Evolutionary conservation across 2,888 invertebrate genomes (phyloP), one percentile per base, ranked within the genome.

Genomic region (Lepidocyrtoides sp.): DNA sequence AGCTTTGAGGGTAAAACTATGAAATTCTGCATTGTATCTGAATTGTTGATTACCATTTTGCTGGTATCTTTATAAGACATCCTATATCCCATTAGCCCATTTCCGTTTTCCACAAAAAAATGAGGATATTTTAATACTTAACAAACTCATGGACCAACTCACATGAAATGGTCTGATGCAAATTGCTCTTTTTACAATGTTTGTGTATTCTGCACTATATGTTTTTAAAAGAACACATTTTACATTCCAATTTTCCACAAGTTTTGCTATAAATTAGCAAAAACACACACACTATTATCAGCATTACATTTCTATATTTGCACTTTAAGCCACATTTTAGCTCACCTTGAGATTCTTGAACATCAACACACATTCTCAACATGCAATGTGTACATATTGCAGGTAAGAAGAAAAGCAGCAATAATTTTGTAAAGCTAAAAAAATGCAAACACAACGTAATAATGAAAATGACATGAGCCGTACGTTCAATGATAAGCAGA

Each of bases 261-360:
- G n/a, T 69, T 69, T 69, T 69, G 32, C 36, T 36, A 36, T 36
- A 10, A 69, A 69, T 69, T 36, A 75, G 75, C 48, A 44, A 79
- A 79, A 32, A 60, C 5, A 54, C 79, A 54, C 32, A n/a, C n/a
- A n/a, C n/a, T n/a, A n/a, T n/a, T 32, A 54, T n/a, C 44, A 29
- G 54, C 79, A 79, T 79, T 3, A 20, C 29, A 79, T 75, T 48
- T n/a, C n/a, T n/a, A 12, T 75, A 48, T 44, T 44, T 14, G 48
- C 23, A 79, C 36, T 32, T 36, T 69, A 69, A 85, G 36, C 29
- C 48, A 69, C 29, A 60, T 75, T 86, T 87, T 51, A 48, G 29
- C 81, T 89, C 82, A 89, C 88, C 88, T 89, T 89, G 88, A 89
- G 72, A 89, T 63, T 77, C 77, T 63, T 63, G 8, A 57, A 86